These are phyloP conservation scores for Gymnorhina tibicen DNA, from an alignment of 2,113 vertebrate genomes.

Conservation along the genomic window DNA sequence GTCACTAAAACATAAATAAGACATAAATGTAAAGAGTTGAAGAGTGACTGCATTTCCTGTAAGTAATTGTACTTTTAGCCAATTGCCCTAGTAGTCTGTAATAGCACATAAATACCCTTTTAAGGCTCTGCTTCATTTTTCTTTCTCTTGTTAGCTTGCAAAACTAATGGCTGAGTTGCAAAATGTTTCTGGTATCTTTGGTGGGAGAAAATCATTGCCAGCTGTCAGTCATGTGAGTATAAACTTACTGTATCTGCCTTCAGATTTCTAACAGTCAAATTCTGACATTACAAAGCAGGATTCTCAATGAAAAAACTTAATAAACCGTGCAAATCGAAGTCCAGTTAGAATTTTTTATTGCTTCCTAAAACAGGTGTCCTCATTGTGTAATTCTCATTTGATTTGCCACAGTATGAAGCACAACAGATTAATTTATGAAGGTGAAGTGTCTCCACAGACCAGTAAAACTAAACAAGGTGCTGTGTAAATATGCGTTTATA, in stretches of 20 bases:
- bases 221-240: slow-evolving; percentile 73
- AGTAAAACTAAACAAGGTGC: background rate
- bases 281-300: background rate
- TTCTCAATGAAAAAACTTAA: background rate
- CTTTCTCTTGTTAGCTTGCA: slow-evolving; percentile 80
- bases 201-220: slow-evolving; percentile 67
- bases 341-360: background rate
- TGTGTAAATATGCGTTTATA: background rate
- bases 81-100: background rate
- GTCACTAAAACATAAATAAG: background rate
- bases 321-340: background rate
- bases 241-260: background rate
- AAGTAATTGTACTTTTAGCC: slow-evolving; percentile 16
- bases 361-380: background rate
- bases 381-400: background rate
- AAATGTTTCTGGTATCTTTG: slow-evolving; percentile 83
- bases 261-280: background rate
- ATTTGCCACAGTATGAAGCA: background rate
- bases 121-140: slow-evolving; percentile 1
- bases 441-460: background rate
- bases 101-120: background rate
- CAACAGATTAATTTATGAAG: background rate
- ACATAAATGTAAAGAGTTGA: background rate
- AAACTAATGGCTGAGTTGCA: slow-evolving; percentile 95
- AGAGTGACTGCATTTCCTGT: background rate